Base-by-base conservation (phyloP, 2,113 vertebrate genomes). In the Propithecus coquereli region DNA sequence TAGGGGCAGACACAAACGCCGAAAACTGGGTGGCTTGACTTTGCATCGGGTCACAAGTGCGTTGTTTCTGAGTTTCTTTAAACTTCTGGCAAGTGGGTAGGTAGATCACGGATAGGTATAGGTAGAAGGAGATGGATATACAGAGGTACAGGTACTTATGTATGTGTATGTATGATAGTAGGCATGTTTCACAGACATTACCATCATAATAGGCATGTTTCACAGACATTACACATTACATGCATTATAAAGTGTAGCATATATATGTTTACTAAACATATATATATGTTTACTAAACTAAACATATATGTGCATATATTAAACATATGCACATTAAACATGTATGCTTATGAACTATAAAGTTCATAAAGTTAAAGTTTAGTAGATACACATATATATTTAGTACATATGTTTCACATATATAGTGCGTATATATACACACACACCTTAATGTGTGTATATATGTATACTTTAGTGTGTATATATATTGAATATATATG, bases 11-110 rank as follows among this genome's bases (percentile, higher is more conserved):
- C 57, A 22, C 65, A 20, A 2, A 59, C 2, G 13, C 8, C 6
- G 6, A 0, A 6, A 54, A 30, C 1, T 34, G 32, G 27, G 6
- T 12, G 0, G 6, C 8, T 23, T 30, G 52, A 59, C 10, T 14
- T 43, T 27, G 47, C 3, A 1, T 17, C 16, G 4, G 10, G n/a
- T 4, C 0, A 4, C 2, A 23, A 17, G 43, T n/a, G 40, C 37
- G 4, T 73, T 14, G 12, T n/a, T 5, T 57, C 32, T 10, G 8
- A 6, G 27, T n/a, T 91, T 45, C 82, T n/a, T 59, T 32, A 52
- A 79, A 32, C 59, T 6, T 91, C 25, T 20, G 63, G 73, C 45
- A 37, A 74, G 52, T 45, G 70, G 66, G 37, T 37, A 37, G 4
- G 10, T 37, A 37, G 66, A 10, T 3, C 23, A 14, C 40, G 6